Base-by-base conservation (phyloP, 2,113 vertebrate species). In the Bucco capensis region DNA sequence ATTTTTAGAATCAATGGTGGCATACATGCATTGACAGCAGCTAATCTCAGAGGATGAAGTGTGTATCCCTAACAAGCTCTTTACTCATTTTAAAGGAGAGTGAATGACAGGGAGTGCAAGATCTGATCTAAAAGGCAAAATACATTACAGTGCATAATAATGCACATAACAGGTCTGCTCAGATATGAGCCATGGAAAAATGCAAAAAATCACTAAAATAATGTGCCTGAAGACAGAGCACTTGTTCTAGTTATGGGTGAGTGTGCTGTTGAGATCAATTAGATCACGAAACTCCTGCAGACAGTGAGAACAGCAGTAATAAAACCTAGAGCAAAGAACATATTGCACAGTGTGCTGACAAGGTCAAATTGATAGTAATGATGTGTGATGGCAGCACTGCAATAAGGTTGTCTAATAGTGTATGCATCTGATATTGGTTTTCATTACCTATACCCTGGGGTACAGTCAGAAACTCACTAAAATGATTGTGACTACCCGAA, bases 381-480 rank as follows among this genome's bases (percentile, higher is more conserved):
- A 94, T 90, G 70, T 88, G 93, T 86, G 86, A 86, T 94, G 72
- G 89, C 72, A 96, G 87, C 56, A 61, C 75, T 74, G 75, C 92
- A 94, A 93, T 94, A 91, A 92, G 83, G 74, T 84, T 96, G 90
- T 89, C 83, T 94, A 64, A 93, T 92, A 85, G 27, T 91, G 73
- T 85, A 83, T 90, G 92, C 93, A 94, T 95, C 90, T 93, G 90
- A 93, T 96, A 96, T 46, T 94, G 93, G 42, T 90, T 95, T 96
- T 96, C 93, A 95, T 96, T 95, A 92, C 86, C 58, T 82, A 83
- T 85, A 81, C 86, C 70, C 74, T 86, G 67, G 74, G 91, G 83
- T 84, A 86, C 70, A 94, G 88, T 78, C 73, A 81, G 56, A 90
- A 90, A 57, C 71, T 92, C 85, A 83, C 83, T 87, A 69, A 95